A percentile compares a stretch with the other conserved stretches of the same genome.
phyloP scores from a whole-genome alignment of 2,797 vertebrate genomes.

The Alosa sapidissima region DNA sequence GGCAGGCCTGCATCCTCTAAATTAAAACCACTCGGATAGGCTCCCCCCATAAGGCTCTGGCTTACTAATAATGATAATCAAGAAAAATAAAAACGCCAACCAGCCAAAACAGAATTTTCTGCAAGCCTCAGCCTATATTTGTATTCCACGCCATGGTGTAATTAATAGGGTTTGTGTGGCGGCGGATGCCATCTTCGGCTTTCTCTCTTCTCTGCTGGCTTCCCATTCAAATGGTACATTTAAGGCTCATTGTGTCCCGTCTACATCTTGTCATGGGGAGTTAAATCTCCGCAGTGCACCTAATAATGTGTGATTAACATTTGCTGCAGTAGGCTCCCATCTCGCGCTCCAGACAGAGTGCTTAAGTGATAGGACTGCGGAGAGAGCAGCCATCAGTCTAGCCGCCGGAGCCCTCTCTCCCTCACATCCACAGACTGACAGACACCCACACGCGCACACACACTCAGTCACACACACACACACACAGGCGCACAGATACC shows the following conservation, averaged over 20 bases:
- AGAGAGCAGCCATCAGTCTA: slow-evolving; percentile 53
- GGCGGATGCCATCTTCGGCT: slow-evolving; percentile 38
- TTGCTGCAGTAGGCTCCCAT: slow-evolving; percentile 52
- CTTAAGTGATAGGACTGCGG: slow-evolving; percentile 59
- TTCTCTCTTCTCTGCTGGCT: slow-evolving; percentile 31
- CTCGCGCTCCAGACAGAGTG: slow-evolving; percentile 60
- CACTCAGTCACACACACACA: background rate
- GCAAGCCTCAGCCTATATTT: background rate
- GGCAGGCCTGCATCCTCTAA: background rate
- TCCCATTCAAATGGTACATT: slow-evolving; percentile 44
- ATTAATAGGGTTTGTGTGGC: slow-evolving; percentile 14
- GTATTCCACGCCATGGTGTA: background rate
- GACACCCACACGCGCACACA: background rate
- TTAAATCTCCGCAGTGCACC: slow-evolving; percentile 63
- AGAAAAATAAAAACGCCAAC: background rate
- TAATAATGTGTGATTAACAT: slow-evolving; percentile 72
- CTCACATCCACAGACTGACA: background rate
- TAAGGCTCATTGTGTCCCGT: slow-evolving; percentile 58
- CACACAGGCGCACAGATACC: background rate
- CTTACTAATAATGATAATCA: slow-evolving; percentile 3
- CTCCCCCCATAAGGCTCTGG: background rate
- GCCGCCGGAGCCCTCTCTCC: background rate
- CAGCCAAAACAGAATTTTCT: slow-evolving; percentile 4
- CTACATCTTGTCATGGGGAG: slow-evolving; percentile 58
- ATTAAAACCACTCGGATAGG: background rate